Percentiles rank a stretch among this genome's conserved stretches.
phyloP scores from a whole-genome alignment of 2,797 vertebrate genomes.

The Pachyuromys duprasi region DNA sequence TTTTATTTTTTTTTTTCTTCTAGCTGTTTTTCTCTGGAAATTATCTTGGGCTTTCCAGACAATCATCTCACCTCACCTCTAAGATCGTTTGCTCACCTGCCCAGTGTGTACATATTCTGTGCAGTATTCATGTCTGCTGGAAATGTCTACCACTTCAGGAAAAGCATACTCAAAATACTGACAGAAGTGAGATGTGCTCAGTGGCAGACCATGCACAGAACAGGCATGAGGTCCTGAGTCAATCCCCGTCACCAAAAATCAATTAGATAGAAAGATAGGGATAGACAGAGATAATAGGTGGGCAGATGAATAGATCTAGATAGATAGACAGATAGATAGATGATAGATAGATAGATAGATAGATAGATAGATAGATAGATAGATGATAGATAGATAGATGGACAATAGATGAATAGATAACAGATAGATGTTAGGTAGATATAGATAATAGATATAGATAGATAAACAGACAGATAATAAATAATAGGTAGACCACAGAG shows the following conservation, averaged over 20 bases:
- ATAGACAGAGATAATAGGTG: not conserved
- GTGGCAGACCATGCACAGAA: not conserved
- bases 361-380: not conserved
- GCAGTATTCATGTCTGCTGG: constrained; percentile 54
- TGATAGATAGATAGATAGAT: not conserved
- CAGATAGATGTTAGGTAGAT: not conserved
- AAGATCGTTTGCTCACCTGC: not conserved
- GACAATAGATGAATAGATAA: not conserved
- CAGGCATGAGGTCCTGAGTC: not conserved
- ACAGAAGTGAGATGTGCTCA: not conserved
- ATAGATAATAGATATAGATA: not conserved
- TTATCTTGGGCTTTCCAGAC: constrained; percentile 54
- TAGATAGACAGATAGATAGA: not conserved
- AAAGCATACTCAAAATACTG: not conserved
- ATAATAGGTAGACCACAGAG: not conserved
- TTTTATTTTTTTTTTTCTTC: not conserved
- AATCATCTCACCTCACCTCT: constrained; percentile 28
- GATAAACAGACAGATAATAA: fast-evolving
- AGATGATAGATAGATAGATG: not conserved
- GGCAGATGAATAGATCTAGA: not conserved
- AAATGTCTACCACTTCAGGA: not conserved
- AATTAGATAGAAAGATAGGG: too few species aligned
- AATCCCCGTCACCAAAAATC: not conserved
- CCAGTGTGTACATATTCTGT: not conserved
- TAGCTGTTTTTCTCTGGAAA: constrained; percentile 29